A percentile compares a stretch with the other conserved stretches of the same genome.
phyloP scores from a whole-genome alignment of 2,113 vertebrate genomes.

The Conger conger region DNA sequence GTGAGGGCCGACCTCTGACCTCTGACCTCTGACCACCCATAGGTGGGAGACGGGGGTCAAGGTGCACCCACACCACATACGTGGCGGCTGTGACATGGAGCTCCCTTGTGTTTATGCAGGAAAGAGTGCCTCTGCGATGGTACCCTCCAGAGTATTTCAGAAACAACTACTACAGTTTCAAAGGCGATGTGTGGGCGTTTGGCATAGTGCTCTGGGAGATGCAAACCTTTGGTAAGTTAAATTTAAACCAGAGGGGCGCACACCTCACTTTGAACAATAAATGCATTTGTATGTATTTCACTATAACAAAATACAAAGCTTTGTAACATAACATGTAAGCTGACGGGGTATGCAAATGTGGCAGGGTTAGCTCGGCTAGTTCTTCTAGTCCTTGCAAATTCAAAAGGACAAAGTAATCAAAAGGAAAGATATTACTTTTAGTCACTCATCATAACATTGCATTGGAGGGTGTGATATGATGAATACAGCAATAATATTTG shows the following conservation, averaged over 20 bases:
- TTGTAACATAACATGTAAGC: background rate
- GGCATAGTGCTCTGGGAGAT: conserved; percentile 74
- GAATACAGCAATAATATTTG: background rate
- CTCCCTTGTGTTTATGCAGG: conserved; percentile 43
- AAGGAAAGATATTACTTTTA: background rate
- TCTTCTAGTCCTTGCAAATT: too few species aligned
- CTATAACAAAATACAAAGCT: too few species aligned
- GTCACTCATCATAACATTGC: background rate
- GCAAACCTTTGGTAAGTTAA: conserved; percentile 67
- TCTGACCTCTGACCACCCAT: background rate
- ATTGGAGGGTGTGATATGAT: background rate
- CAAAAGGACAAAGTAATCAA: background rate
- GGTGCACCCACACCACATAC: background rate
- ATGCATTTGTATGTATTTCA: background rate
- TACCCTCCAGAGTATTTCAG: conserved; percentile 75
- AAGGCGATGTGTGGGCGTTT: conserved; percentile 71
- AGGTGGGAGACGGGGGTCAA: background rate
- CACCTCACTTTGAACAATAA: background rate
- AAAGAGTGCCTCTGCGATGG: conserved; percentile 70
- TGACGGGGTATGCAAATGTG: background rate
- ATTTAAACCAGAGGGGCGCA: background rate
- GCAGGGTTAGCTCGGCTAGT: too few species aligned
- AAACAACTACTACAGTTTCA: conserved; percentile 68
- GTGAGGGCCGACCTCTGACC: conserved; percentile 33
- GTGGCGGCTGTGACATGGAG: background rate